Evolutionary conservation across 2,113 vertebrate genomes (phyloP).

Genomic region (Mellivora capensis): DNA sequence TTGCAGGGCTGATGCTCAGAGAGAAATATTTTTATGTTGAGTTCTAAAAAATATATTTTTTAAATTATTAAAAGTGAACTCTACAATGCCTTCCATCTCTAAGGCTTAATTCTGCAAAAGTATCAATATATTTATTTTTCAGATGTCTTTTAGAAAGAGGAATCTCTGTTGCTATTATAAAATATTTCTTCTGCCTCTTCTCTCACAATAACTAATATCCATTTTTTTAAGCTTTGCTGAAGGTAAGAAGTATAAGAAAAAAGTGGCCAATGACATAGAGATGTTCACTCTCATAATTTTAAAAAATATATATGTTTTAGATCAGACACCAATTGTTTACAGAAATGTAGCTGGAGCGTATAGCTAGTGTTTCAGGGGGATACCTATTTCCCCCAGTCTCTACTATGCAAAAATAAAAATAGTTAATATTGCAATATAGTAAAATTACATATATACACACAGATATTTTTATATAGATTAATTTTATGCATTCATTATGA

Average conservation of each 20-base stretch:
- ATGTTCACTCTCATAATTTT: neutral
- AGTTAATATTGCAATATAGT: neutral
- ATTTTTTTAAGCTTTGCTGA: slow-evolving; percentile 36
- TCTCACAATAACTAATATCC: neutral
- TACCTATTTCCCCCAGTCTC: neutral
- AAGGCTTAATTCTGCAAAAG: slow-evolving; percentile 37
- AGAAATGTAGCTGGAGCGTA: neutral
- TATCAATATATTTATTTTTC: neutral
- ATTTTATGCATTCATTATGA: slow-evolving; percentile 26
- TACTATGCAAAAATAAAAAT: slow-evolving; percentile 39
- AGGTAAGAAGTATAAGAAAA: neutral
- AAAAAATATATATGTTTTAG: neutral
- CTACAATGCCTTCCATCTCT: neutral
- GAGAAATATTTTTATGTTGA: neutral
- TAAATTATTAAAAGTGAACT: slow-evolving; percentile 5
- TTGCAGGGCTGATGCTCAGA: neutral
- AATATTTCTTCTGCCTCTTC: neutral
- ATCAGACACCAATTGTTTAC: neutral
- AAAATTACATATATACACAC: neutral
- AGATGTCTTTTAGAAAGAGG: neutral
- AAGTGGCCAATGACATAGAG: neutral
- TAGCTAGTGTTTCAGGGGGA: slow-evolving; percentile 3
- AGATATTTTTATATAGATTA: neutral
- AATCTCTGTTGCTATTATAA: neutral
- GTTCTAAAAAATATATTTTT: neutral